Conservation (phyloP, 2,888 invertebrate genomes). For the Maniola hyperantus region DNA sequence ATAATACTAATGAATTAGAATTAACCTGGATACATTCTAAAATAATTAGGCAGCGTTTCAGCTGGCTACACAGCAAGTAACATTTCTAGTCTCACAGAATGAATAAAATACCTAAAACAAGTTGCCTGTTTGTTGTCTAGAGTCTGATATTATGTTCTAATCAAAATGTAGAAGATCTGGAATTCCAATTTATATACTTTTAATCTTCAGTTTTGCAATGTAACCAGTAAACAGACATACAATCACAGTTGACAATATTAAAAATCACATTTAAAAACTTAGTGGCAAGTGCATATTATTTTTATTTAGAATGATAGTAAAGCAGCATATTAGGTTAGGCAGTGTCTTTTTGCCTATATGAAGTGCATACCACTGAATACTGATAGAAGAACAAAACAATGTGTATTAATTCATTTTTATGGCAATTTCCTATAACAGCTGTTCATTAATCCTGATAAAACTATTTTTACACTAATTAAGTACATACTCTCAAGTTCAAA, state of each 20-base stretch:
- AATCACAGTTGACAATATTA: neutral
- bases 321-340: too few species aligned
- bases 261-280: neutral
- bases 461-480: neutral
- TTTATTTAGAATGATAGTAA: too few species aligned
- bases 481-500: neutral
- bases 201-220: neutral
- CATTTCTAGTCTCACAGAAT: neutral
- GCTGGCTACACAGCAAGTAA: neutral
- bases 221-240: neutral
- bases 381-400: neutral
- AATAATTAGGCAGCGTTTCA: constrained; percentile 3
- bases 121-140: neutral
- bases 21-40: neutral
- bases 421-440: neutral
- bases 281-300: too few species aligned
- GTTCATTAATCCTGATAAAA: neutral
- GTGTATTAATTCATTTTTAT: neutral
- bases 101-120: neutral
- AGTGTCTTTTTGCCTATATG: neutral
- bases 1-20: neutral
- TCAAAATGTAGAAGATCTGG: too few species aligned
- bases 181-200: too few species aligned
- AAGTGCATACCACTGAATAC: neutral
- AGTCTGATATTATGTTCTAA: neutral